Conservation (phyloP, 64 coral and sea anemone species). For the Hydrozoanthus tunicans region DNA sequence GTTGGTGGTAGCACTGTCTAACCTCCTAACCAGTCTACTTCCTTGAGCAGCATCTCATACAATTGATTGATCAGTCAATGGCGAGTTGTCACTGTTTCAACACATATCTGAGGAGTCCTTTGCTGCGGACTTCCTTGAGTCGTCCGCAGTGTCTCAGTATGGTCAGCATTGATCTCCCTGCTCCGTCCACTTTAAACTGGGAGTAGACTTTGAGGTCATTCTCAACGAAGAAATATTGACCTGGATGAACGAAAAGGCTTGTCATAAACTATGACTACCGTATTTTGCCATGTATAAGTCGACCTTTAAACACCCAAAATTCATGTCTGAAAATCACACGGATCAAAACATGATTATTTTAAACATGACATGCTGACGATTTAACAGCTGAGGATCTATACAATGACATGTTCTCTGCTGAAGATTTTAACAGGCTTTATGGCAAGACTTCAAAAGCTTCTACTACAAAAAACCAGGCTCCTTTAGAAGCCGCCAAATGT, state of each 20-base stretch:
- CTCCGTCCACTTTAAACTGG: slow-evolving; percentile 76
- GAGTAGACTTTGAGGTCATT: slow-evolving; percentile 85
- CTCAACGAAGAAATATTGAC: slow-evolving; percentile 88
- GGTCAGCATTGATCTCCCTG: slow-evolving; percentile 75
- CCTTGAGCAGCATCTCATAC: background rate
- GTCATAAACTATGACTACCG: background rate
- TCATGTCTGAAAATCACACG: no score
- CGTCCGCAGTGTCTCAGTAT: slow-evolving; percentile 83
- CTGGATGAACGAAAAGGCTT: slow-evolving; percentile 12
- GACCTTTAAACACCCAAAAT: no score
- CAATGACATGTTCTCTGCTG: no score
- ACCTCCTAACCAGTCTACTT: background rate
- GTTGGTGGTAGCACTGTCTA: no score
- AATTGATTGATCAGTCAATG: background rate
- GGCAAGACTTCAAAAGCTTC: no score
- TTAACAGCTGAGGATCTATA: no score
- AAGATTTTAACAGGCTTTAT: no score
- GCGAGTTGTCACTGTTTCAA: slow-evolving; percentile 37
- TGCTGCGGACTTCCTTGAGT: slow-evolving; percentile 82
- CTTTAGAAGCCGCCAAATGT: no score
- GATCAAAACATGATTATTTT: background rate
- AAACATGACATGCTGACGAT: background rate
- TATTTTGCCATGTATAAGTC: no score
- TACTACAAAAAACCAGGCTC: no score
- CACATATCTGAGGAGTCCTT: slow-evolving; percentile 86